Percentiles rank a stretch among this genome's conserved stretches.
These are phyloP conservation scores for Pyralis farinalis DNA, from an alignment of 2,888 invertebrate species.

Conservation along the genomic window DNA sequence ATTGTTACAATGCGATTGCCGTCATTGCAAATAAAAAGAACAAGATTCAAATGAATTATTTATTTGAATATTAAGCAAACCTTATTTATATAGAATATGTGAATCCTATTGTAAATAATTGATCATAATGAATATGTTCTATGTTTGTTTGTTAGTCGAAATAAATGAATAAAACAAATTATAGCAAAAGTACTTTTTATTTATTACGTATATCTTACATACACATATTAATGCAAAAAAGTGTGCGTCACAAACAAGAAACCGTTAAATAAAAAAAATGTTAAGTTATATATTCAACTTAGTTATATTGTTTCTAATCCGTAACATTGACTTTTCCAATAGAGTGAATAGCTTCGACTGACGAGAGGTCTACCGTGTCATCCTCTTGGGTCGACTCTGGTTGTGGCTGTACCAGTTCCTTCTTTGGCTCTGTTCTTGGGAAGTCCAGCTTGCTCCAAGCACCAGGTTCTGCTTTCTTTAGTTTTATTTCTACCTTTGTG, in stretches of 20 bases:
- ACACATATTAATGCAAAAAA: no score
- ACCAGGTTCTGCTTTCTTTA: conserved; percentile 92
- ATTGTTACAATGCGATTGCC: no score
- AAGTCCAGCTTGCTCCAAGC: conserved; percentile 90
- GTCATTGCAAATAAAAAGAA: no score
- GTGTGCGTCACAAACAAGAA: no score
- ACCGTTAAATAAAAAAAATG: no score
- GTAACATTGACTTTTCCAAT: conserved; percentile 67
- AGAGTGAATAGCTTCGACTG: conserved; percentile 78
- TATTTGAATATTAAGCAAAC: no score
- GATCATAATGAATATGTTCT: not conserved
- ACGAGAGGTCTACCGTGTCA: conserved; percentile 88
- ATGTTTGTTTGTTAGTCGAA: not conserved
- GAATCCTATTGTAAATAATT: conserved; percentile 7
- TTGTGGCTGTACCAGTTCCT: conserved; percentile 29
- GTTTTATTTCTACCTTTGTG: conserved; percentile 95
- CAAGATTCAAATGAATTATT: no score
- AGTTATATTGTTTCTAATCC: conserved; percentile 25
- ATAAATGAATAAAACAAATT: not conserved
- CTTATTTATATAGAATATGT: no score
- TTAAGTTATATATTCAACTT: no score
- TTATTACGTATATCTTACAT: not conserved
- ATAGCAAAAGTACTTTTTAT: not conserved
- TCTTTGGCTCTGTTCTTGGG: conserved; percentile 58
- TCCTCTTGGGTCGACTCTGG: conserved; percentile 47